A percentile compares a stretch with the other conserved stretches of the same genome.
phyloP scores from a whole-genome alignment of 2,888 invertebrate species.

The Plagodis dolabraria region DNA sequence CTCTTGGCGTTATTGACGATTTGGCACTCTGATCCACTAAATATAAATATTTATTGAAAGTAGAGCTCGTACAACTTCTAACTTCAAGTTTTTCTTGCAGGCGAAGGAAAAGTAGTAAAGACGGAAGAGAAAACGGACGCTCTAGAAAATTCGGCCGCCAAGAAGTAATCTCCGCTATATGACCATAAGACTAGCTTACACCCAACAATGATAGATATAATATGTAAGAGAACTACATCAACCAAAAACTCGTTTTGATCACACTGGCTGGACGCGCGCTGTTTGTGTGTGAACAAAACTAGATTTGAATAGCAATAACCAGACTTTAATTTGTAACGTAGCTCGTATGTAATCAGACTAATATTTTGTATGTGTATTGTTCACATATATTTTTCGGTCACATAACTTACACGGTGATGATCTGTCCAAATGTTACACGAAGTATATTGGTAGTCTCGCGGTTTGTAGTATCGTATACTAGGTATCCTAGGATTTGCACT shows the following conservation, averaged over 20 bases:
- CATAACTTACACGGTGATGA: constrained; percentile 62
- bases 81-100: constrained; percentile 50
- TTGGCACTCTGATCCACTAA: constrained; percentile 59
- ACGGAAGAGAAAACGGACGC: constrained; percentile 79
- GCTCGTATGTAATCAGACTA: constrained; percentile 29
- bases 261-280: constrained; percentile 3
- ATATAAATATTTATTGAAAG: too few relatives aligned
- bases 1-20: constrained; percentile 44
- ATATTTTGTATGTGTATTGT: constrained; percentile 54
- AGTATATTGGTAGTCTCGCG: constrained; percentile 45
- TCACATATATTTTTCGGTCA: constrained; percentile 58
- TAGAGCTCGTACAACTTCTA: background rate
- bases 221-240: background rate
- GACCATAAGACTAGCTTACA: constrained; percentile 14
- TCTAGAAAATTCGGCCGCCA: constrained; percentile 57
- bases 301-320: constrained; percentile 6
- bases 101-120: constrained; percentile 80
- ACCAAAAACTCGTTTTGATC: constrained; percentile 1
- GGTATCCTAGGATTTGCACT: constrained; percentile 45
- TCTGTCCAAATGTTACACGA: constrained; percentile 71
- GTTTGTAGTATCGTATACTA: constrained; percentile 48
- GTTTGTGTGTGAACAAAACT: background rate
- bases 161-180: constrained; percentile 56
- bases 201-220: constrained; percentile 11
- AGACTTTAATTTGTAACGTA: constrained; percentile 11